phyloP scores from a whole-genome alignment of 2,888 invertebrate species.

The Lumbricus terrestris region DNA sequence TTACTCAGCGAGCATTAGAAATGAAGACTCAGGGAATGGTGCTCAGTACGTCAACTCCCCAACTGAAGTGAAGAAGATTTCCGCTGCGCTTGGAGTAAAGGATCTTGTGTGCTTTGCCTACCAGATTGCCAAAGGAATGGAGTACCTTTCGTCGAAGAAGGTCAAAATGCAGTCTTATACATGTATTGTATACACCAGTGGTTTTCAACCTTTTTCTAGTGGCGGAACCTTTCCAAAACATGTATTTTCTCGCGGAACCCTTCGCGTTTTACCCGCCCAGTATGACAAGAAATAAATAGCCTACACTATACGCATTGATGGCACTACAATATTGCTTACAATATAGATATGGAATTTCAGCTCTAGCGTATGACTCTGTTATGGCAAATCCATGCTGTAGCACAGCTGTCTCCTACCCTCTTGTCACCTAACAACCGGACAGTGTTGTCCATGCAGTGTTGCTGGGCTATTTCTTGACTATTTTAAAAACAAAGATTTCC shows the following conservation, averaged over 20 bases:
- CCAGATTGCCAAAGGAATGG: constrained; percentile 92
- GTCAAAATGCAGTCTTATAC: neutral
- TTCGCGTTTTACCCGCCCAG: too few species aligned
- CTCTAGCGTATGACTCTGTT: neutral
- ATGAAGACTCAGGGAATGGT: neutral
- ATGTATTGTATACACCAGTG: too few species aligned
- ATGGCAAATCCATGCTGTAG: neutral
- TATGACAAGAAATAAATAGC: too few species aligned
- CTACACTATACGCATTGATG: neutral
- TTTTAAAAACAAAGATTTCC: neutral
- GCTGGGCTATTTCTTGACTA: too few species aligned
- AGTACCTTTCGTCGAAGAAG: constrained; percentile 75
- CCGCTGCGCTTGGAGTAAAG: constrained; percentile 65
- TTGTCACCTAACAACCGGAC: neutral
- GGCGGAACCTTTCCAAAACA: too few species aligned
- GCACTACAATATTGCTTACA: neutral
- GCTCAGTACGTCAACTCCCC: neutral
- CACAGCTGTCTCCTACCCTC: neutral
- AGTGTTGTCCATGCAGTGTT: too few species aligned
- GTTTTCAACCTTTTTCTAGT: too few species aligned
- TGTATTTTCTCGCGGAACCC: too few species aligned
- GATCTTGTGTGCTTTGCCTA: constrained; percentile 87
- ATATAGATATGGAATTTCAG: neutral
- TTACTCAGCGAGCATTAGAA: neutral
- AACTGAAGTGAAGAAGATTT: neutral